These are phyloP conservation scores for Drosophila affinis DNA, from an alignment of 2,888 invertebrate genomes.

Conservation along the genomic window DNA sequence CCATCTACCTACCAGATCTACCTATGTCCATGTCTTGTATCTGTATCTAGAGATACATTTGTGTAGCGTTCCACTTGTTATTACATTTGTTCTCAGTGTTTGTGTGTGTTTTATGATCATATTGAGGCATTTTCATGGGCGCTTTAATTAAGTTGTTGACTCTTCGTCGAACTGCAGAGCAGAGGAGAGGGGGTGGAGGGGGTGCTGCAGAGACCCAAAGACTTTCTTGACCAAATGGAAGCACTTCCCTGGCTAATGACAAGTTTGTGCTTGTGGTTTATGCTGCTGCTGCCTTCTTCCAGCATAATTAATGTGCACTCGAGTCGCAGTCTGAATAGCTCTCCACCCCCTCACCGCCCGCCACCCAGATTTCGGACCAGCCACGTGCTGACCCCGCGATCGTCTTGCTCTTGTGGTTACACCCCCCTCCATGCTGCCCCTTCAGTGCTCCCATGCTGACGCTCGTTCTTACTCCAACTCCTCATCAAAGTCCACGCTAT, in stretches of 20 bases:
- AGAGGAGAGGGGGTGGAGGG: too few relatives aligned
- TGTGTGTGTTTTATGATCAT: not conserved
- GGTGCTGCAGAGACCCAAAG: conserved; percentile 6
- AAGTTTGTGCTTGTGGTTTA: conserved; percentile 37
- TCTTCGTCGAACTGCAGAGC: conserved; percentile 13
- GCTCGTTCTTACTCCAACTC: conserved; percentile 4
- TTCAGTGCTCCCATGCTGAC: not conserved
- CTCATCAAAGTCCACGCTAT: conserved; percentile 24
- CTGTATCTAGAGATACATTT: too few relatives aligned
- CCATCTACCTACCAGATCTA: too few relatives aligned
- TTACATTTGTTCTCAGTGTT: not conserved
- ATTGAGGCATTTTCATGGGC: conserved; percentile 40
- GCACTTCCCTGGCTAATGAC: conserved; percentile 59
- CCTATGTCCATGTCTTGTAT: too few relatives aligned
- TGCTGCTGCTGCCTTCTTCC: conserved; percentile 3
- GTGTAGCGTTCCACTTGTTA: not conserved
- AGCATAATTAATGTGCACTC: conserved; percentile 71
- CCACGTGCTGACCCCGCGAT: conserved; percentile 38
- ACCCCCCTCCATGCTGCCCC: conserved; percentile 1
- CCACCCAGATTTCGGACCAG: not conserved
- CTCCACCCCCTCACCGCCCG: not conserved
- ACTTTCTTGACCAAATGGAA: conserved; percentile 54
- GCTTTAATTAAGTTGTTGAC: conserved; percentile 41
- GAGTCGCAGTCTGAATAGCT: conserved; percentile 34
- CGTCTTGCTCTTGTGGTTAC: conserved; percentile 36